Percentiles rank a stretch among this genome's conserved stretches.
phyloP scores from a whole-genome alignment of 64 coral and sea anemone species.

The Montipora sp. region DNA sequence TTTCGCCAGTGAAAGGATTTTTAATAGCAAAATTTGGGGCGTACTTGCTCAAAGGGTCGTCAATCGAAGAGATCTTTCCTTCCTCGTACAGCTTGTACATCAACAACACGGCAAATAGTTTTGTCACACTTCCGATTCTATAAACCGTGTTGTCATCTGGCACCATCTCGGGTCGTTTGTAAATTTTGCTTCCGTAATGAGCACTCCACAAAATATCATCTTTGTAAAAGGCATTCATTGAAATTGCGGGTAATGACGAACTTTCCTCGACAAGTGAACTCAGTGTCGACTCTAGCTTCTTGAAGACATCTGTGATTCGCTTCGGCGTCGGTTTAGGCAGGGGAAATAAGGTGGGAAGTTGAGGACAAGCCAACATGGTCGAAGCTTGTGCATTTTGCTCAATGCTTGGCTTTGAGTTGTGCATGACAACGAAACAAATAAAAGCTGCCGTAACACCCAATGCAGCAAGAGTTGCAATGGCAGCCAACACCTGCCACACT shows the following conservation, averaged over 20 bases:
- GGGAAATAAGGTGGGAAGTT: conserved; percentile 36
- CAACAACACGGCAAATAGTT: conserved; percentile 61
- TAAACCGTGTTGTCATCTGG: conserved; percentile 44
- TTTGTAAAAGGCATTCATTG: conserved; percentile 52
- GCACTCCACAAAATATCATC: conserved; percentile 50
- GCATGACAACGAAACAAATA: neutral
- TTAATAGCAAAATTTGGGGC: conserved; percentile 59
- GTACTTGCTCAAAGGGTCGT: conserved; percentile 72
- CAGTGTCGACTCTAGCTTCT: neutral
- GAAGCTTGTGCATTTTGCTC: no score
- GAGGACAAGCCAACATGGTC: neutral
- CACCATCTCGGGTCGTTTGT: neutral
- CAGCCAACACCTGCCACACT: conserved; percentile 13
- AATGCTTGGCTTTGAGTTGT: neutral
- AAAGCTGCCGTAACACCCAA: conserved; percentile 2
- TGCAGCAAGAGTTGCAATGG: neutral
- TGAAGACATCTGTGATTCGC: conserved; percentile 18
- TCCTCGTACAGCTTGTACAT: conserved; percentile 65
- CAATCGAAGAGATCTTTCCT: conserved; percentile 58
- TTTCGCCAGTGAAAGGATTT: conserved; percentile 55
- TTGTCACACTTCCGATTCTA: conserved; percentile 69
- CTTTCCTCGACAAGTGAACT: neutral
- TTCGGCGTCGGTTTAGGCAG: conserved; percentile 44
- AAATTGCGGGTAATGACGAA: conserved; percentile 54
- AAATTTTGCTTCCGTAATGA: conserved; percentile 57